Evolutionary conservation across 2,113 vertebrate species (phyloP), one percentile per base, ranked within the genome.

Genomic region (Anas platyrhynchos): DNA sequence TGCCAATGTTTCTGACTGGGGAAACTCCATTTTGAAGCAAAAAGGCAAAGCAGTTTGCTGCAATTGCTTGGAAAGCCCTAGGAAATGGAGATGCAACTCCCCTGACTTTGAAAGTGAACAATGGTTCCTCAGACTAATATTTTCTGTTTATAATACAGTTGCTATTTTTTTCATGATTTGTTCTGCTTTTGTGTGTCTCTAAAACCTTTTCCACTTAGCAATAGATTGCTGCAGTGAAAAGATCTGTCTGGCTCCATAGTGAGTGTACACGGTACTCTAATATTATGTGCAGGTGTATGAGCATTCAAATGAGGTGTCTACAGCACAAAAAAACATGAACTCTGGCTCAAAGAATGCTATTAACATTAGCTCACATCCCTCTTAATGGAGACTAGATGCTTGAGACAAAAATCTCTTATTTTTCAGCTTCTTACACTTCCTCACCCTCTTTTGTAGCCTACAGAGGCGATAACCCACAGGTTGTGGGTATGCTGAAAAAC

Each of bases 391-490:
- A 72, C 69, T 41, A 86, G 77, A 22, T 74, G 66, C 84, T 92
- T 58, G 69, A 96, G 93, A 93, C 72, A 88, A 85, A 85, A 96
- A 93, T 50, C 71, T 71, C 62, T 36, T 34, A 46, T 66, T 75
- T 96, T 89, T 79, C 78, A 91, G 9, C 62, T 85, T 69, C 85
- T 85, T 62, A 44, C 78, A 92, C 62, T 55, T 84, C n/a, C 48
- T 89, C 73, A 43, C 56, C 27, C 66, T 69, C 59, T 69, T 87
- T 84, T 0, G 0, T 79, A 80, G 80, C 58, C 5, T 22, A 18
- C 69, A 90, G 66, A 43, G 84, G 58, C 1, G 4, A 61, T 62
- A 96, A 82, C 36, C 58, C 73, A 25, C 16, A 38, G 90, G 36
- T 63, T 89, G 54, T 31, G 71, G 54, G 62, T 89, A 92, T 0